These are phyloP conservation scores for Empidonax traillii DNA, from an alignment of 2,113 vertebrate genomes.

Conservation along the genomic window DNA sequence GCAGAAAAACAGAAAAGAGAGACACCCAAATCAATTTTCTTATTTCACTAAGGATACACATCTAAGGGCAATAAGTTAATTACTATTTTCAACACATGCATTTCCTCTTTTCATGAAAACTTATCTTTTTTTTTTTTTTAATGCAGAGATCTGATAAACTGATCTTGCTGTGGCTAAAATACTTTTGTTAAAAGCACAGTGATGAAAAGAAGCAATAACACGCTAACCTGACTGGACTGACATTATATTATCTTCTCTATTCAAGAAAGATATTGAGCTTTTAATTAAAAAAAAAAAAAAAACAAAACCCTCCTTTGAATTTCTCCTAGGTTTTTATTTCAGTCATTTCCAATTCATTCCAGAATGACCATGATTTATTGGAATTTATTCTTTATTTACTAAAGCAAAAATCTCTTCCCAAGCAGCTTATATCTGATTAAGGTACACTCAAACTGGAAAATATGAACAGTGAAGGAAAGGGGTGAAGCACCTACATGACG, in stretches of 20 bases:
- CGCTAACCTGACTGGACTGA: background rate
- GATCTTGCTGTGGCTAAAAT: background rate
- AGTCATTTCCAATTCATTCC: background rate
- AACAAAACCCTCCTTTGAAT: background rate
- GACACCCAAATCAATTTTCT: background rate
- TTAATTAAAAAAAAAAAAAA: background rate
- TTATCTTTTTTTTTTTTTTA: background rate
- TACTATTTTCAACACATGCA: background rate
- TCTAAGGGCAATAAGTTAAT: background rate
- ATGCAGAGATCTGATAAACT: background rate
- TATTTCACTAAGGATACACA: background rate
- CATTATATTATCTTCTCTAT: background rate
- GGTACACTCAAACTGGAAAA: background rate
- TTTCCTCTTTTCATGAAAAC: background rate
- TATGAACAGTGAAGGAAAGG: background rate
- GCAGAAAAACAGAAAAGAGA: fast-evolving
- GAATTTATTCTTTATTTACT: background rate
- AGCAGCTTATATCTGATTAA: background rate
- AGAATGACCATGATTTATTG: background rate
- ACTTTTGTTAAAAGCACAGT: background rate
- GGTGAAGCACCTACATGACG: background rate
- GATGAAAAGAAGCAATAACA: background rate
- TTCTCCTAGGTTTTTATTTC: background rate
- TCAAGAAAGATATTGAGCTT: background rate
- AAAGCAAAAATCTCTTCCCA: background rate